Base-by-base conservation (phyloP, 2,888 invertebrate genomes). In the Peribatodes rhomboidaria region DNA sequence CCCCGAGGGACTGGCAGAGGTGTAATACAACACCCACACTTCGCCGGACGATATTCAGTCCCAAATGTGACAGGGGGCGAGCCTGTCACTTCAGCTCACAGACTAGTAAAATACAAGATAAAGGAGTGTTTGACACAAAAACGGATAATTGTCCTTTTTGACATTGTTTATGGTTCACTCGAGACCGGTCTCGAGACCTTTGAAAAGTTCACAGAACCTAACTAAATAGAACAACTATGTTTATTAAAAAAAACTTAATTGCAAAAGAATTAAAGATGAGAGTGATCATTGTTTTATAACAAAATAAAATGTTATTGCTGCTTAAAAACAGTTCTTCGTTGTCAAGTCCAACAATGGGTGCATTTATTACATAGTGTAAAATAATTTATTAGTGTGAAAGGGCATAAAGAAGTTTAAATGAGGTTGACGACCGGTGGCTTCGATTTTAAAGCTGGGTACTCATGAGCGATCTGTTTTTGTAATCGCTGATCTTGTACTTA, bases 301-400 rank as follows among this genome's bases (percentile, higher is more conserved):
- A 57, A 22, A 41, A 74, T 74, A 76, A 75, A 75, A 69, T 46
- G 65, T 72, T 59, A 74, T 67, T 67, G 61, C 60, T 63, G 13
- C 61, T 63, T 61, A 61, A 68, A 66, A 68, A 61, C 65, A 46
- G 60, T 66, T 76, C 79, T 76, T 78, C 78, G 76, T 77, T 65
- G 52, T 54, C 47, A 59, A 68, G 63, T 60, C 53, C 54, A 77
- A 85, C 83, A 85, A 84, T 76, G 71, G 70, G 47, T 46, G 57
- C 61, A 67, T 80, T 78, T 74, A 80, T 78, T 74, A 83, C 84
- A 81, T 74, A 78, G 84, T 68, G 58, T 62, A 65, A 64, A 64
- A 72, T 74, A 71, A 77, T 77, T 68, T 75, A 76, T 73, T 37
- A 54, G 68, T 67, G 69, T 72, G 72, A 68, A 67, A 75, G 76